phyloP scores from a whole-genome alignment of 2,113 vertebrate species.

The Cynoglossus semilaevis region DNA sequence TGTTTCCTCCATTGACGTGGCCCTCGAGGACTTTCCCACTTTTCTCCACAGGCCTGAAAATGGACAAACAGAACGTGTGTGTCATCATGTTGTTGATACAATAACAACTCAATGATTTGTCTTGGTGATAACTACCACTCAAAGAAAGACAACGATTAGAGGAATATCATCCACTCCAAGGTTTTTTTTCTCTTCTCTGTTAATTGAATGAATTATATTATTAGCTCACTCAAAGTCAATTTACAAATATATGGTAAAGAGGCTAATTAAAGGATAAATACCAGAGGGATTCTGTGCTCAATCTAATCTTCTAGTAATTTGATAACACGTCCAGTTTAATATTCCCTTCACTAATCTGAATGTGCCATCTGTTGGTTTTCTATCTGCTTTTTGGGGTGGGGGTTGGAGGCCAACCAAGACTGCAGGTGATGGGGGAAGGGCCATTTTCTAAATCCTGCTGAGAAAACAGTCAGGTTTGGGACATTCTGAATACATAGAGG shows the following conservation, averaged over 20 bases:
- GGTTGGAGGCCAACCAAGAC: conserved; percentile 12
- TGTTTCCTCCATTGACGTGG: conserved; percentile 60
- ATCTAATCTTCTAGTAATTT: conserved; percentile 66
- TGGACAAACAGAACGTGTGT: conserved; percentile 41
- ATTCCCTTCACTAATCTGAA: conserved; percentile 70
- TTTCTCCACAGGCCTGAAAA: conserved; percentile 82
- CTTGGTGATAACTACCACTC: background rate
- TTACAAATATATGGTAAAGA: conserved; percentile 47
- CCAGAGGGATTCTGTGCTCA: conserved; percentile 55
- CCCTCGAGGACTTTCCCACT: conserved; percentile 73
- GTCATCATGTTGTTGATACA: conserved; percentile 5
- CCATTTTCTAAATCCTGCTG: conserved; percentile 18
- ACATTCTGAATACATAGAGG: conserved; percentile 14
- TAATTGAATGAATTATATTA: conserved; percentile 11
- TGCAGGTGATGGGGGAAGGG: conserved; percentile 10
- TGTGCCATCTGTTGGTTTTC: conserved; percentile 69
- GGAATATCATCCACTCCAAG: background rate
- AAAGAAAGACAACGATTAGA: conserved; percentile 4
- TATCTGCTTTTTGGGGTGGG: conserved; percentile 1
- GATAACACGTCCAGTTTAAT: conserved; percentile 65
- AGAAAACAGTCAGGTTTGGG: conserved; percentile 21
- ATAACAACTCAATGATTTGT: background rate
- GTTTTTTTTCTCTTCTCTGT: conserved; percentile 7
- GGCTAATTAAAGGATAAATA: conserved; percentile 48
- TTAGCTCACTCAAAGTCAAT: conserved; percentile 14